phyloP scores from a whole-genome alignment of 2,113 vertebrate species.

The Amphiprion percula region DNA sequence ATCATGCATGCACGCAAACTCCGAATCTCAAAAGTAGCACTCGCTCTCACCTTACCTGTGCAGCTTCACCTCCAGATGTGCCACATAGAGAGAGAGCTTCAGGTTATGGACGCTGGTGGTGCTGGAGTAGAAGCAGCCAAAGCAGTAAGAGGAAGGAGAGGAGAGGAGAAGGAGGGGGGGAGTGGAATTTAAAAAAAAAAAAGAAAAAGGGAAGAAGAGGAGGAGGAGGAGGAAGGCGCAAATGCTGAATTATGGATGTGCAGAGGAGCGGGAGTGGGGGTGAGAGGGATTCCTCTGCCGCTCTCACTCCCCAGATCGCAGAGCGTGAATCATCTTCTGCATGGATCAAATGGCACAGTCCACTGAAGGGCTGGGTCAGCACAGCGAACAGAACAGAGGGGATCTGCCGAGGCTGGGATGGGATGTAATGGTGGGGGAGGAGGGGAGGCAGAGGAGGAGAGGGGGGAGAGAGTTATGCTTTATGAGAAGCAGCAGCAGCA shows the following conservation, averaged over 20 bases:
- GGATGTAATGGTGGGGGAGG: constrained; percentile 23
- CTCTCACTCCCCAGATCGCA: constrained; percentile 65
- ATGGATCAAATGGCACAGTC: constrained; percentile 77
- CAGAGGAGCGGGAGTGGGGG: neutral
- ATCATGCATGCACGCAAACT: constrained; percentile 48
- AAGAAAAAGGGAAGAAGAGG: neutral
- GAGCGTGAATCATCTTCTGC: constrained; percentile 78
- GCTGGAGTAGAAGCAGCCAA: constrained; percentile 47
- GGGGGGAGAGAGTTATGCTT: neutral
- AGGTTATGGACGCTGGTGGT: constrained; percentile 50
- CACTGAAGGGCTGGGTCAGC: constrained; percentile 64
- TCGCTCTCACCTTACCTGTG: constrained; percentile 62
- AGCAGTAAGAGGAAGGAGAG: constrained; percentile 38
- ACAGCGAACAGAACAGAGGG: constrained; percentile 42
- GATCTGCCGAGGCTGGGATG: constrained; percentile 42
- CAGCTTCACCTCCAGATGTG: constrained; percentile 56
- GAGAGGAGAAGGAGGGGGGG: neutral
- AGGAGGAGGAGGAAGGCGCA: constrained; percentile 39
- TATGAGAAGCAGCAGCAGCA: constrained; percentile 35
- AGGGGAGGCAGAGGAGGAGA: neutral
- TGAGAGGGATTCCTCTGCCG: constrained; percentile 65
- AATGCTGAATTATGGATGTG: constrained; percentile 80
- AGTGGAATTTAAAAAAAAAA: neutral
- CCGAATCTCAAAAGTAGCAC: constrained; percentile 17
- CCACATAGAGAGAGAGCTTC: constrained; percentile 47